A percentile compares a stretch with the other conserved stretches of the same genome.
Conservation (phyloP, 2,797 vertebrate species). For the Peromyscus nudipes region DNA sequence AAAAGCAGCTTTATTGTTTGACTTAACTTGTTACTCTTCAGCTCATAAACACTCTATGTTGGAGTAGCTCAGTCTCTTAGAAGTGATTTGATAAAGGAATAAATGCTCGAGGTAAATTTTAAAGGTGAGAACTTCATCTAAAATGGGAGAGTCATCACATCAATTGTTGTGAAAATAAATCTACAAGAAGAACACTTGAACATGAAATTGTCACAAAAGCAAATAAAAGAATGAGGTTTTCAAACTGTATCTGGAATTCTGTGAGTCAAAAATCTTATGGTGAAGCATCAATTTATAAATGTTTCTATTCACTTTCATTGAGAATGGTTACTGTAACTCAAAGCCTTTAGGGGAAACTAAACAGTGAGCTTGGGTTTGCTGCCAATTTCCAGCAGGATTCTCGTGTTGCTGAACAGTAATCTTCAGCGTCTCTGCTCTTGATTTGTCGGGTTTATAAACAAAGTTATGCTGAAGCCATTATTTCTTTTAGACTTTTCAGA, state of each 20-base stretch:
- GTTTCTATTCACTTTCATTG: not conserved
- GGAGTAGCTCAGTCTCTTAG: not conserved
- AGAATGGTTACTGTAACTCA: not conserved
- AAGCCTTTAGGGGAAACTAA: not conserved
- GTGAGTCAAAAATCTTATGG: not conserved
- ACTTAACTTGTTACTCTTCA: not conserved
- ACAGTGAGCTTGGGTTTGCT: not conserved
- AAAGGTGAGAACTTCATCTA: slow-evolving; percentile 27
- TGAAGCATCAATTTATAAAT: slow-evolving; percentile 9
- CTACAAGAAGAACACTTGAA: not conserved
- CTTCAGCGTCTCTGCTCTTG: not conserved
- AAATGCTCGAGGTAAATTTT: not conserved
- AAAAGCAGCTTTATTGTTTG: not conserved
- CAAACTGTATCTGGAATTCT: not conserved
- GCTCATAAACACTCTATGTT: not conserved
- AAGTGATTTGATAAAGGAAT: slow-evolving; percentile 2
- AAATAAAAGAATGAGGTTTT: slow-evolving; percentile 19
- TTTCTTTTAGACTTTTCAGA: slow-evolving; percentile 35
- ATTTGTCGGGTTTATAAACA: slow-evolving; percentile 5
- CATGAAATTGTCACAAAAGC: not conserved
- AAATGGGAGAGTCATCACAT: not conserved
- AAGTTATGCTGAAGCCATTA: not conserved
- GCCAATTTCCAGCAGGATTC: slow-evolving; percentile 28
- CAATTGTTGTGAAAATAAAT: slow-evolving; percentile 3
- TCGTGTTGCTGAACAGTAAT: not conserved